Percentiles rank a stretch among this genome's conserved stretches.
phyloP scores from a whole-genome alignment of 2,797 vertebrate genomes.

The Uromys caudimaculatus region DNA sequence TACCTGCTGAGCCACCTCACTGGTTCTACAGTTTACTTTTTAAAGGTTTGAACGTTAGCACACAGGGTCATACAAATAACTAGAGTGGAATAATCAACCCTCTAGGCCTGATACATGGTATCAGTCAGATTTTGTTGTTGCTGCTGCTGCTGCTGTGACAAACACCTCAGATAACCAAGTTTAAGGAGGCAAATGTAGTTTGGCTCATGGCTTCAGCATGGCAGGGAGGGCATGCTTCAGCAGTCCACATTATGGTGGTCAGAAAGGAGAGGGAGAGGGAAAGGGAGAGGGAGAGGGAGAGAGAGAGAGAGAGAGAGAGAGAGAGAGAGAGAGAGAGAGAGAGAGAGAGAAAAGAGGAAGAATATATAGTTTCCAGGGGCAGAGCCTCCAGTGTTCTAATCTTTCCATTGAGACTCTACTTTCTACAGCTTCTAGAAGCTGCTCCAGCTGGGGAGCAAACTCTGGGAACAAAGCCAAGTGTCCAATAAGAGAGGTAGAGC shows the following conservation, averaged over 20 bases:
- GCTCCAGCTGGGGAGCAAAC: neutral
- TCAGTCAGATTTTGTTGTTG: neutral
- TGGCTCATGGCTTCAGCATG: neutral
- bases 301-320: accelerated
- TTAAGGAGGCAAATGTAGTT: neutral
- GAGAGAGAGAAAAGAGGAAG: no score
- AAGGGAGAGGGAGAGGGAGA: no score
- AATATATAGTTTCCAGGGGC: neutral
- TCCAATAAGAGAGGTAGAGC: neutral
- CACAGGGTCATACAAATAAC: constrained; percentile 40
- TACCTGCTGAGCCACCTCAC: neutral
- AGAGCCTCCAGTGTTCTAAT: neutral
- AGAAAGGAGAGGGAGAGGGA: neutral
- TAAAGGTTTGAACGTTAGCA: constrained; percentile 38
- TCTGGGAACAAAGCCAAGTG: neutral
- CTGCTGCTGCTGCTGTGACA: neutral
- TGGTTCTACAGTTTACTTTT: neutral
- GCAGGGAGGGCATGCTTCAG: neutral
- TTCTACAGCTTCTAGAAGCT: neutral
- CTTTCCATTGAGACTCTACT: neutral
- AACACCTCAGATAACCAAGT: neutral
- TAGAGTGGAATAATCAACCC: neutral
- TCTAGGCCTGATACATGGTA: neutral
- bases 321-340: neutral
- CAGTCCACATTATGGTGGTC: neutral